phyloP scores from a whole-genome alignment of 2,797 vertebrate genomes.

The Kryptopterus vitreolus region DNA sequence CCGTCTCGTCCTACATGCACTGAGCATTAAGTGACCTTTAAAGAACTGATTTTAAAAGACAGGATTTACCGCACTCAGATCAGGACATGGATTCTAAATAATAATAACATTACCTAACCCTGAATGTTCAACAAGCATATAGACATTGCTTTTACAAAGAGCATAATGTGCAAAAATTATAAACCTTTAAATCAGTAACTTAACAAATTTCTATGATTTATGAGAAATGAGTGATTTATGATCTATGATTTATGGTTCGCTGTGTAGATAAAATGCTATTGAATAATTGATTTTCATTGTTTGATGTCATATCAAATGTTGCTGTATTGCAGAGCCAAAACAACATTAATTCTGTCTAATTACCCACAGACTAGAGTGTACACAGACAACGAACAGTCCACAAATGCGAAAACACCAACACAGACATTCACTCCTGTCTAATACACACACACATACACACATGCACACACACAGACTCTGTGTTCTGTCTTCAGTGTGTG shows the following conservation, averaged over 20 bases:
- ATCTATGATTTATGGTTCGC: not conserved
- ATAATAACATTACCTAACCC: no score
- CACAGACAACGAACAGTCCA: constrained; percentile 5
- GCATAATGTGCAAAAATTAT: not conserved
- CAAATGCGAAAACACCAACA: not conserved
- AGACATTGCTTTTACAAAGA: no score
- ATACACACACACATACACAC: not conserved
- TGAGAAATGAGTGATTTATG: no score
- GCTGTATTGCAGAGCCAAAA: not conserved
- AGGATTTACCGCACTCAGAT: not conserved
- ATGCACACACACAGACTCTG: not conserved
- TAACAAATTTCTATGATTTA: not conserved
- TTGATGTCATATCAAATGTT: constrained; percentile 1
- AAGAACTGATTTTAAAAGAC: not conserved
- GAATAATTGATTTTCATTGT: constrained; percentile 14
- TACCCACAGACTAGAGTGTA: constrained; percentile 1
- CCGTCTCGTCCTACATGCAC: not conserved
- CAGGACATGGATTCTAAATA: not conserved
- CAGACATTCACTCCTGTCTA: not conserved
- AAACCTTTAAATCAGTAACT: not conserved
- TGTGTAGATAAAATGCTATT: not conserved
- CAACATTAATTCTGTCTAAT: constrained; percentile 14
- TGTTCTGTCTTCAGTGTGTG: not conserved
- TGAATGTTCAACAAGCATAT: not conserved
- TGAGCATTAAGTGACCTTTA: constrained; percentile 34